Percentiles rank a stretch among this genome's conserved stretches.
Evolutionary conservation across 2,888 invertebrate genomes (phyloP).

Genomic region (Apotomis betuletana): DNA sequence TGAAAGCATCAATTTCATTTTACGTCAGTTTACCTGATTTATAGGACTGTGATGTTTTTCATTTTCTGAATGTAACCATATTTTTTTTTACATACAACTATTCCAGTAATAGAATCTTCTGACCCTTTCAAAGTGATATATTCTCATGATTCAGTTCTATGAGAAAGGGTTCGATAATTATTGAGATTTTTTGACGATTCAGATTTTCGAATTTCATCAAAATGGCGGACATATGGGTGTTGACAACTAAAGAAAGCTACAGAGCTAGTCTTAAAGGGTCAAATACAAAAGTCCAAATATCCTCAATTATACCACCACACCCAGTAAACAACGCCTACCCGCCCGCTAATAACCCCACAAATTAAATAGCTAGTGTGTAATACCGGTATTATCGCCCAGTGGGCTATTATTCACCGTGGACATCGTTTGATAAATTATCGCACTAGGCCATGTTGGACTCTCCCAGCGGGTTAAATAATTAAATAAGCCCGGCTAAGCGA

Average conservation of each 20-base stretch:
- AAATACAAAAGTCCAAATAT: background rate
- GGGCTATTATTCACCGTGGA: slow-evolving; percentile 35
- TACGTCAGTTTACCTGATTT: too few species aligned
- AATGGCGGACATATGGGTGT: too few species aligned
- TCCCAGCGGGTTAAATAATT: slow-evolving; percentile 37
- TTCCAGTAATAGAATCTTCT: too few species aligned
- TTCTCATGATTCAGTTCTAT: too few species aligned
- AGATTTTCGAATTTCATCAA: too few species aligned
- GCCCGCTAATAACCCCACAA: slow-evolving; percentile 4
- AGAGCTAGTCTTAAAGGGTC: background rate
- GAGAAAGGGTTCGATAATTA: too few species aligned
- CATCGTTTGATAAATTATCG: slow-evolving; percentile 34
- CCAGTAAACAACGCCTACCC: background rate
- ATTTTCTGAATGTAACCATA: too few species aligned
- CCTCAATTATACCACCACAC: background rate
- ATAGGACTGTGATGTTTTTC: too few species aligned
- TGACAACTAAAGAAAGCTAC: too few species aligned
- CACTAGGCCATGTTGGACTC: slow-evolving; percentile 13
- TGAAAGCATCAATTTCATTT: slow-evolving; percentile 5
- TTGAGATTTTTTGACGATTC: too few species aligned
- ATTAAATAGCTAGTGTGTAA: slow-evolving; percentile 33
- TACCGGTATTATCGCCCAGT: slow-evolving; percentile 11
- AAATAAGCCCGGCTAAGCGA: slow-evolving; percentile 29
- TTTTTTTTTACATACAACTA: too few species aligned
- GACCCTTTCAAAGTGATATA: too few species aligned